Evolutionary conservation across 2,113 vertebrate species (phyloP), one percentile per base, ranked within the genome.

Genomic region (Athene noctua): DNA sequence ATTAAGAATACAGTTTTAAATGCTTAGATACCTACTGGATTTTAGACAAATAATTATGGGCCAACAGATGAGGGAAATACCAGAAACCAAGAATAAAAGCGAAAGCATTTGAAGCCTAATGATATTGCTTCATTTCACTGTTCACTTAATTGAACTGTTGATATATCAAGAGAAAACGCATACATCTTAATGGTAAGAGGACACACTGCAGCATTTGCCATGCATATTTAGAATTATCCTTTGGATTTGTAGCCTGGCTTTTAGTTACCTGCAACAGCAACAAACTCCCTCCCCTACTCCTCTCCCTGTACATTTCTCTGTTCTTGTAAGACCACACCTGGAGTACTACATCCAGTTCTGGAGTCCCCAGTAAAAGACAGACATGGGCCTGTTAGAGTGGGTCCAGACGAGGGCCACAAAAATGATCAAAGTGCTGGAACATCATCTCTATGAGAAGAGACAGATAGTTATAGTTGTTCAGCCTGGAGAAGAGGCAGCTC

Each of bases 1-100:
- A 91, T 93, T 82, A 95, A 86, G 52, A 47, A 79, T 30, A 79
- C 65, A 75, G 40, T 71, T 83, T 78, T 79, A 86, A 97, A 84
- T 79, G 38, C 58, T 36, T 49, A 62, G 8, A 34, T 15, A 61
- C 21, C 21, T 46, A 49, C 40, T 58, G 74, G 79, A 86, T 81
- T 92, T 83, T 55, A 86, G 55, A 80, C 67, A 85, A 95, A 72
- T 83, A 80, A 85, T 78, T 70, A 61, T 36, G 46, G 80, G 11
- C 27, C 75, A 81, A 25, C 11, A 42, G 32, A 49, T 38, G 27
- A 10, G 23, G 22, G 6, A 70, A 93, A 89, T 75, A 71, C 19
- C 59, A 86, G 73, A 79, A 88, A 57, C 13, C 5, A 91, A 68
- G 21, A 73, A 72, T 22, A 55, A 80, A 91, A 79, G 10, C 55